phyloP scores from a whole-genome alignment of 2,113 vertebrate species.

The Embiotoca jacksoni region DNA sequence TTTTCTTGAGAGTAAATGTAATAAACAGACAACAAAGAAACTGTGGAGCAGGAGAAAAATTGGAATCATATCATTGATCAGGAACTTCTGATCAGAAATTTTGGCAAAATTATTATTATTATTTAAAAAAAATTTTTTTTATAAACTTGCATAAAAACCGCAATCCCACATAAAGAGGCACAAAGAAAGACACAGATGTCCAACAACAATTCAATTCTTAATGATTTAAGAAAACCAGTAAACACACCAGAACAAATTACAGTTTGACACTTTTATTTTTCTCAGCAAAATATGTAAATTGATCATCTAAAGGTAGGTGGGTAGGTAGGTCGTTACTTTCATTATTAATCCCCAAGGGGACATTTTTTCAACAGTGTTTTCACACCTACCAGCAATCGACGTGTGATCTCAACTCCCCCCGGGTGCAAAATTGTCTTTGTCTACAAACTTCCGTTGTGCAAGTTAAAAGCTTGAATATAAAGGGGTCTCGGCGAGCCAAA shows the following conservation, averaged over 20 bases:
- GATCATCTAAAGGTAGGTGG: neutral
- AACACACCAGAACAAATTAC: neutral
- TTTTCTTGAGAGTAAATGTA: neutral
- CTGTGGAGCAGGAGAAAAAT: neutral
- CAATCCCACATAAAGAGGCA: neutral
- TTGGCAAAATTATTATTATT: neutral
- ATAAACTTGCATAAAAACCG: neutral
- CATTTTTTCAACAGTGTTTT: no score
- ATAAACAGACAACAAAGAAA: neutral
- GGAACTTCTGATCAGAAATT: neutral
- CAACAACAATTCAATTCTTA: neutral
- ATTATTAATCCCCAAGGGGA: no score
- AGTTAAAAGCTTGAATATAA: conserved; percentile 12
- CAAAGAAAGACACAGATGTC: no score
- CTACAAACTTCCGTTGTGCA: conserved; percentile 43
- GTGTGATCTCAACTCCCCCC: neutral
- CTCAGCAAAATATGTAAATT: neutral
- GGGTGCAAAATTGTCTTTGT: neutral
- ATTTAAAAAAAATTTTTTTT: no score
- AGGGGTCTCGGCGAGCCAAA: neutral
- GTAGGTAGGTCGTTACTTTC: neutral
- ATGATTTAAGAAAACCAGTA: neutral
- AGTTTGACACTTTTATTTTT: neutral
- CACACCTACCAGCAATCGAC: neutral
- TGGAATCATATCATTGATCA: no score